Evolutionary conservation across 2,888 invertebrate species (phyloP).

Genomic region (Lagria hirta): DNA sequence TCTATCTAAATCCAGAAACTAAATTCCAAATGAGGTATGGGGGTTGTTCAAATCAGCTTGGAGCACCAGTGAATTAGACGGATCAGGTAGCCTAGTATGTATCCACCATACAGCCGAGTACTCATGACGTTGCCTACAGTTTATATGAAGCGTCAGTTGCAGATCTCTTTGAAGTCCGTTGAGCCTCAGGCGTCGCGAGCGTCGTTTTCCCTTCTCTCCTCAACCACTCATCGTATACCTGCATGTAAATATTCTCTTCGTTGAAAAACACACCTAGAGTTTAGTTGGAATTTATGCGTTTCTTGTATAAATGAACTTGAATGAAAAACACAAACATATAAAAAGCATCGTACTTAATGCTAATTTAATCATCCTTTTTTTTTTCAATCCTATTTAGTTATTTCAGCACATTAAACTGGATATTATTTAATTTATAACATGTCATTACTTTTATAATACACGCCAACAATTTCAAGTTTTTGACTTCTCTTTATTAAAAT

Average conservation of each 20-base stretch:
- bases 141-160: constrained; percentile 44
- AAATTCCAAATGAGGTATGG: constrained; percentile 9
- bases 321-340: no score
- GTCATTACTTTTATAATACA: no score
- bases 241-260: constrained; percentile 19
- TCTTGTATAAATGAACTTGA: no score
- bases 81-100: constrained; percentile 34
- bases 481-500: no score
- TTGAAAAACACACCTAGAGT: constrained; percentile 18
- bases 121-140: constrained; percentile 36
- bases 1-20: no score
- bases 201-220: constrained; percentile 27
- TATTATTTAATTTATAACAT: no score
- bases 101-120: constrained; percentile 24
- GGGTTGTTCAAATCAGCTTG: constrained; percentile 21
- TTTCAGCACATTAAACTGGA: no score
- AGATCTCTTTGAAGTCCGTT: constrained; percentile 44
- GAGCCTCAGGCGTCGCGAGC: constrained; percentile 35
- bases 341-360: no score
- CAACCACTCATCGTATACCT: constrained; percentile 18
- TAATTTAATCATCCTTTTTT: no score
- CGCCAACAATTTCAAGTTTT: no score
- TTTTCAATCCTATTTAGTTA: no score
- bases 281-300: no score
- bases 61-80: constrained; percentile 35